A percentile compares a stretch with the other conserved stretches of the same genome.
Conservation (phyloP, 2,888 invertebrate species). For the Eilema caniola region DNA sequence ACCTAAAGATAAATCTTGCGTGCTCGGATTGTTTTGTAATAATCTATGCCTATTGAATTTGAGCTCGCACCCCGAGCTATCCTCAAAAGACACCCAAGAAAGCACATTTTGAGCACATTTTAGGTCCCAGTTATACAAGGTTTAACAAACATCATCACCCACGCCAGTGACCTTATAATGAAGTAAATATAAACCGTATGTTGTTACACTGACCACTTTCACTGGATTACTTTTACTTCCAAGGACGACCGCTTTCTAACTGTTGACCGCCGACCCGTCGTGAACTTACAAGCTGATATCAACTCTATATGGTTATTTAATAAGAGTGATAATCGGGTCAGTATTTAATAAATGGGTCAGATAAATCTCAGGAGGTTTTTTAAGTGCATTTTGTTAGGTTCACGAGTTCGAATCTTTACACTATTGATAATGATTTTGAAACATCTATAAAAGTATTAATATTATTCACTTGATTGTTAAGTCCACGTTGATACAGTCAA, state of each 20-base stretch:
- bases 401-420: slow-evolving; percentile 4
- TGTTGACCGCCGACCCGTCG: slow-evolving; percentile 16
- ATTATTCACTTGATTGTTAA: too few species aligned
- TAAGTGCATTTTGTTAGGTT: slow-evolving; percentile 37
- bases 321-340: slow-evolving; percentile 32
- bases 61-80: too few species aligned
- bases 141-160: not conserved
- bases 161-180: slow-evolving; percentile 8
- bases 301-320: slow-evolving; percentile 18
- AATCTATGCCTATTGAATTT: too few species aligned
- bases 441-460: not conserved
- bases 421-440: not conserved
- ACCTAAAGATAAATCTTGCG: too few species aligned
- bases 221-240: slow-evolving; percentile 71
- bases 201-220: slow-evolving; percentile 65
- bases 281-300: slow-evolving; percentile 28
- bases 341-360: slow-evolving; percentile 40
- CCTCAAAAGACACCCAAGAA: too few species aligned
- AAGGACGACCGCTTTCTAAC: slow-evolving; percentile 78
- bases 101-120: too few species aligned
- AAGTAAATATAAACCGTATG: slow-evolving; percentile 27
- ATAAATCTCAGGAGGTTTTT: slow-evolving; percentile 21
- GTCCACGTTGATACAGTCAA: too few species aligned
- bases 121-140: too few species aligned
- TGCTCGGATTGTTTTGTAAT: too few species aligned